These are phyloP conservation scores for Vicugna pacos DNA, from an alignment of 2,113 vertebrate species.

Conservation along the genomic window DNA sequence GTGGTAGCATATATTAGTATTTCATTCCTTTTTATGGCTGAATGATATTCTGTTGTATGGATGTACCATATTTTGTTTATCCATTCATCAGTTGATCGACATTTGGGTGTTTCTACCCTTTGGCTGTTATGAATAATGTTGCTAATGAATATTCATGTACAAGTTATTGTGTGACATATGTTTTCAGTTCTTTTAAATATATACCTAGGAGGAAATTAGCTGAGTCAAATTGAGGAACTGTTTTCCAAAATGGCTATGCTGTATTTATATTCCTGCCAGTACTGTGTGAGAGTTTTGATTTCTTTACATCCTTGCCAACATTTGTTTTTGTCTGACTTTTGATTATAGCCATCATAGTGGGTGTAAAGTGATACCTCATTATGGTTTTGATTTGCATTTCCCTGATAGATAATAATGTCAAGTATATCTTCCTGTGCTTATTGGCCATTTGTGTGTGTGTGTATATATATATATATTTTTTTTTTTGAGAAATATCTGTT, in stretches of 20 bases:
- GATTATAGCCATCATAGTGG: not conserved
- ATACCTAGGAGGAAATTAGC: not conserved
- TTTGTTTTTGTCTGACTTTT: not conserved
- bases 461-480: not conserved
- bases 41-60: not conserved
- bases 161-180: not conserved
- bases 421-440: not conserved
- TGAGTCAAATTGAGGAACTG: not conserved
- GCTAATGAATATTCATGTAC: not conserved
- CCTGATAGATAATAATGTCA: not conserved
- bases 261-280: not conserved
- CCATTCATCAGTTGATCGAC: too few species aligned
- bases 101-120: not conserved
- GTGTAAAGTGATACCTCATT: not conserved
- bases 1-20: not conserved
- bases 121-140: not conserved
- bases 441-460: not conserved
- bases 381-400: not conserved
- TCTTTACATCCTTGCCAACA: not conserved
- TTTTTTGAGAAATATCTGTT: not conserved
- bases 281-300: not conserved
- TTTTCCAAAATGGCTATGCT: not conserved
- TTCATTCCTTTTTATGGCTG: slow-evolving; percentile 2
- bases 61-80: too few species aligned
- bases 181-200: not conserved